Percentiles rank a stretch among this genome's conserved stretches.
These are phyloP conservation scores for Danio tinwini DNA, from an alignment of 2,797 vertebrate genomes.

Conservation along the genomic window DNA sequence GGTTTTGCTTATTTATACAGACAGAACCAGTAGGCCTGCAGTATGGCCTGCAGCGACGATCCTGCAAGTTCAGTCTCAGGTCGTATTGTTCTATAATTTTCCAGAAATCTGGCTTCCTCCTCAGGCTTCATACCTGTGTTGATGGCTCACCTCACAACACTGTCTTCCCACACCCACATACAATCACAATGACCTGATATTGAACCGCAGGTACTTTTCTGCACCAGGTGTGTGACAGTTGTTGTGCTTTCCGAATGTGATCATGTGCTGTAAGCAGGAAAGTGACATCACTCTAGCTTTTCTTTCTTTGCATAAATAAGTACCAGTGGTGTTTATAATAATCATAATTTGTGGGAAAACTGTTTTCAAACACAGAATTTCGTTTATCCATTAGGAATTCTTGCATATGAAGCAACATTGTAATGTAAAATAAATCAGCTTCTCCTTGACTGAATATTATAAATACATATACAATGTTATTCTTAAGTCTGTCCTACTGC, in stretches of 20 bases:
- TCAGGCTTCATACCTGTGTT: slow-evolving; percentile 50
- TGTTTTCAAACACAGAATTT: not conserved
- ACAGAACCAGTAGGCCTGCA: not conserved
- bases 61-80: slow-evolving; percentile 51
- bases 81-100: slow-evolving; percentile 53
- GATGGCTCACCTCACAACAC: slow-evolving; percentile 43
- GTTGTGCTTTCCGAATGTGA: slow-evolving; percentile 2
- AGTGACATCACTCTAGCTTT: not conserved
- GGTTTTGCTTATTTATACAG: slow-evolving; percentile 5
- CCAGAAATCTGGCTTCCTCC: slow-evolving; percentile 47
- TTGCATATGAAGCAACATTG: not conserved
- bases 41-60: slow-evolving; percentile 22
- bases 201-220: slow-evolving; percentile 24
- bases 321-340: not conserved
- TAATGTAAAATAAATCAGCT: too few relatives aligned
- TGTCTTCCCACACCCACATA: slow-evolving; percentile 42
- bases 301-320: not conserved
- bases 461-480: too few relatives aligned
- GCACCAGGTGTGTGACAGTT: slow-evolving; percentile 31
- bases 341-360: not conserved
- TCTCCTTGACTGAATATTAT: too few relatives aligned
- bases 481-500: too few relatives aligned
- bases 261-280: not conserved
- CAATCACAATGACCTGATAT: slow-evolving; percentile 6
- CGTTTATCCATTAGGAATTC: not conserved